Conservation (phyloP, 1,140 invertebrate species). For the Sesamia nonagrioides region DNA sequence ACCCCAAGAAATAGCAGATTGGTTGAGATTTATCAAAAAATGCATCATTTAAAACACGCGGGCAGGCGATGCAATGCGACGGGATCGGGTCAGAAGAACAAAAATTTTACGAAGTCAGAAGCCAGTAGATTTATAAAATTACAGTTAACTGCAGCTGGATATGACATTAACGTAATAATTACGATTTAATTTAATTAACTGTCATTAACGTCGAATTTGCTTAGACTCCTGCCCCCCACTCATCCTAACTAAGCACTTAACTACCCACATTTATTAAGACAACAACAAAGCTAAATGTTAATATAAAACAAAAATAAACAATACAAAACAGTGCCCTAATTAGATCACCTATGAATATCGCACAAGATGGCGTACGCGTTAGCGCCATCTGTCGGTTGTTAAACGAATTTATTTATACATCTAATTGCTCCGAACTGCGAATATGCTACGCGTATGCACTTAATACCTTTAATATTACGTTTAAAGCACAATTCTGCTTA, state of each 20-base stretch:
- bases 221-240: not conserved
- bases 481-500: constrained; percentile 75
- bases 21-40: not conserved
- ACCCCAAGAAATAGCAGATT: too few relatives aligned
- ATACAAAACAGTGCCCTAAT: constrained; percentile 63
- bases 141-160: not conserved
- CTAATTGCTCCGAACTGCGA: constrained; percentile 76
- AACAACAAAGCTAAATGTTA: constrained; percentile 46
- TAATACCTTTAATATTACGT: constrained; percentile 79
- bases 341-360: constrained; percentile 77
- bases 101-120: too few relatives aligned
- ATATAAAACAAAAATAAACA: constrained; percentile 70
- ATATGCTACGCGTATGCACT: constrained; percentile 76
- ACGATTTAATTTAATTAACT: not conserved
- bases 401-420: constrained; percentile 84
- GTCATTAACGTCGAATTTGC: not conserved
- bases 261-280: constrained; percentile 3
- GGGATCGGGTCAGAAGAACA: too few relatives aligned
- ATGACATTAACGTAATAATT: not conserved
- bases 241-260: constrained; percentile 6
- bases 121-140: too few relatives aligned
- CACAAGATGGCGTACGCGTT: constrained; percentile 76
- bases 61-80: too few relatives aligned
- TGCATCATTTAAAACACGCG: too few relatives aligned
- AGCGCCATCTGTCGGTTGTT: constrained; percentile 80